Evolutionary conservation across 2,113 vertebrate species (phyloP), one percentile per base, ranked within the genome.

Genomic region (Myotis davidii): DNA sequence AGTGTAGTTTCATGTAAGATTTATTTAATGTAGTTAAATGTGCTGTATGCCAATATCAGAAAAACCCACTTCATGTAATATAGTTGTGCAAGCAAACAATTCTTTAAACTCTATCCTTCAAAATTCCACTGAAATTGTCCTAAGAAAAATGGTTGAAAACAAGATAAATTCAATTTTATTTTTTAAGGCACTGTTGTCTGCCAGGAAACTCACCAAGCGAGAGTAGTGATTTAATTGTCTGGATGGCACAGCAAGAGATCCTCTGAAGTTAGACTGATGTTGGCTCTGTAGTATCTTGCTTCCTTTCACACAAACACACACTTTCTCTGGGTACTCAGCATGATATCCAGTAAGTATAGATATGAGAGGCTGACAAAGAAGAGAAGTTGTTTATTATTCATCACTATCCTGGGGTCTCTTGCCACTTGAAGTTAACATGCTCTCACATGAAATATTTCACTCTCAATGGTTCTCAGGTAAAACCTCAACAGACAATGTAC

Each of bases 141-240:
- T 86, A 81, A 95, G 67, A 86, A 96, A 96, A 94, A 94, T 59
- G 61, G 32, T 79, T 70, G 56, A 97, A 97, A 96, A 77, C 59
- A 95, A 97, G 5, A 95, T 65, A 91, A 97, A 97, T 95, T 96
- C 70, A 61, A 50, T 94, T 97, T 97, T 39, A 88, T 48, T 96
- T 97, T 73, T 73, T 77, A 89, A 79, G 85, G 37, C 34, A 95
- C 20, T 17, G 0, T 27, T 96, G 27, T 78, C 37, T 54, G 88
- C 92, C 56, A 95, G 56, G 76, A 95, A 94, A 56, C 21, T 95
- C 50, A 69, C 74, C 52, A 90, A 96, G 42, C 74, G 56, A 96
- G 61, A 78, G 77, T 72, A 42, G 87, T 96, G 78, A 39, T 93
- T 98, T 97, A 98, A 98, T 96, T 21, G 18, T 84, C 67, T 72